Percentiles rank a stretch among this genome's conserved stretches.
Conservation (phyloP, 2,888 invertebrate genomes). For the Coleophora flavipennella region DNA sequence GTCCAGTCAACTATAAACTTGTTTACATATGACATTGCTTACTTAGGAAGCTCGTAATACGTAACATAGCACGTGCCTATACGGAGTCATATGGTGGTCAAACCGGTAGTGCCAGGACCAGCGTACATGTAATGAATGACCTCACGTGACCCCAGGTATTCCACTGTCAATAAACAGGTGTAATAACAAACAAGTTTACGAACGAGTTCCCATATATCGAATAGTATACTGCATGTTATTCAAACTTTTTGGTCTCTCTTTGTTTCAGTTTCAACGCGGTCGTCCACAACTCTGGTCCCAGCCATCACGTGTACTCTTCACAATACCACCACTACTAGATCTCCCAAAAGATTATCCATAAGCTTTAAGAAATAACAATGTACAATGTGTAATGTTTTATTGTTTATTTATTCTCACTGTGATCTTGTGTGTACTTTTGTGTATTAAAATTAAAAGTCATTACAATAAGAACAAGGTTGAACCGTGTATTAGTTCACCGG, state of each 20-base stretch:
- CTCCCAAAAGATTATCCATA: slow-evolving; percentile 7
- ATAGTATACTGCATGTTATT: background rate
- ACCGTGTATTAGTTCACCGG: no score
- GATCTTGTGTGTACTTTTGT: slow-evolving; percentile 39
- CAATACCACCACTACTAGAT: slow-evolving; percentile 52
- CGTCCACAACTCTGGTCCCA: slow-evolving; percentile 63
- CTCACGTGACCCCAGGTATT: slow-evolving; percentile 41
- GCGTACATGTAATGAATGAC: slow-evolving; percentile 53
- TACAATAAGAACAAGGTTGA: slow-evolving; percentile 10
- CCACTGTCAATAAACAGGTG: slow-evolving; percentile 36
- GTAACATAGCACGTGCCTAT: slow-evolving; percentile 30
- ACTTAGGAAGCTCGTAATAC: slow-evolving; percentile 31
- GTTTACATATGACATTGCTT: slow-evolving; percentile 30
- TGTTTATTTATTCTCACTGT: slow-evolving; percentile 45
- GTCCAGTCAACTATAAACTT: slow-evolving; percentile 16
- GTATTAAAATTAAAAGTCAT: slow-evolving; percentile 13
- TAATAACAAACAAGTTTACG: slow-evolving; percentile 26
- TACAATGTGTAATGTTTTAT: slow-evolving; percentile 22
- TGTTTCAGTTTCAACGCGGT: slow-evolving; percentile 64
- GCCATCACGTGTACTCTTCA: slow-evolving; percentile 56
- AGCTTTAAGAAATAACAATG: slow-evolving; percentile 15
- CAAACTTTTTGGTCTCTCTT: slow-evolving; percentile 16
- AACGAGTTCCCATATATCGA: slow-evolving; percentile 27
- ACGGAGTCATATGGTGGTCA: slow-evolving; percentile 50
- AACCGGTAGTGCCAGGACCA: slow-evolving; percentile 46